Percentiles rank a stretch among this genome's conserved stretches.
phyloP scores from a whole-genome alignment of 1,140 invertebrate species.

The Scaptomyza pallida region DNA sequence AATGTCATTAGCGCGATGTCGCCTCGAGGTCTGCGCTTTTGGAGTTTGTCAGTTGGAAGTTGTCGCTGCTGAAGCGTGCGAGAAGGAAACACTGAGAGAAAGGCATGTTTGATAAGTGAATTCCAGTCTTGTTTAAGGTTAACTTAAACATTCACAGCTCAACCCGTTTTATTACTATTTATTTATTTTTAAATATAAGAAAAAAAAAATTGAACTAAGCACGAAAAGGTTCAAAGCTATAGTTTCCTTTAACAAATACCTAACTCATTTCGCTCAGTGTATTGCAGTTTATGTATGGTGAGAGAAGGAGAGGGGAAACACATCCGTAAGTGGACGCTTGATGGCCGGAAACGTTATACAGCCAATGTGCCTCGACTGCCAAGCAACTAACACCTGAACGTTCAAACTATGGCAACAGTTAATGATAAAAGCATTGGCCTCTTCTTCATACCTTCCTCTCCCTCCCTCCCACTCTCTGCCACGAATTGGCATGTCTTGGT shows the following conservation, averaged over 20 bases:
- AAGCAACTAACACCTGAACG: conserved; percentile 61
- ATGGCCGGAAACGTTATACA: conserved; percentile 72
- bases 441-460: neutral
- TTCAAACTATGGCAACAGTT: conserved; percentile 14
- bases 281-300: conserved; percentile 36
- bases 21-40: conserved; percentile 59
- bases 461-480: neutral
- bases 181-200: too few relatives aligned
- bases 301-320: too few relatives aligned
- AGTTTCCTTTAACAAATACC: too few relatives aligned
- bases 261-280: too few relatives aligned
- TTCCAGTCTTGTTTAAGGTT: too few relatives aligned
- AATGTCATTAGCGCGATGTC: conserved; percentile 76
- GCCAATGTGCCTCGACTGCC: conserved; percentile 45
- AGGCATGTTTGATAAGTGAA: too few relatives aligned
- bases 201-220: too few relatives aligned
- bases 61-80: conserved; percentile 43
- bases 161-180: too few relatives aligned
- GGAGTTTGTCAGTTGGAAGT: conserved; percentile 32
- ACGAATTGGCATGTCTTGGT: conserved; percentile 35
- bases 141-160: too few relatives aligned
- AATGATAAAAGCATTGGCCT: neutral
- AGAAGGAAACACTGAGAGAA: too few relatives aligned
- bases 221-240: too few relatives aligned
- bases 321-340: conserved; percentile 73